phyloP scores from a whole-genome alignment of 2,888 invertebrate species.

The Ophioninae sp. region DNA sequence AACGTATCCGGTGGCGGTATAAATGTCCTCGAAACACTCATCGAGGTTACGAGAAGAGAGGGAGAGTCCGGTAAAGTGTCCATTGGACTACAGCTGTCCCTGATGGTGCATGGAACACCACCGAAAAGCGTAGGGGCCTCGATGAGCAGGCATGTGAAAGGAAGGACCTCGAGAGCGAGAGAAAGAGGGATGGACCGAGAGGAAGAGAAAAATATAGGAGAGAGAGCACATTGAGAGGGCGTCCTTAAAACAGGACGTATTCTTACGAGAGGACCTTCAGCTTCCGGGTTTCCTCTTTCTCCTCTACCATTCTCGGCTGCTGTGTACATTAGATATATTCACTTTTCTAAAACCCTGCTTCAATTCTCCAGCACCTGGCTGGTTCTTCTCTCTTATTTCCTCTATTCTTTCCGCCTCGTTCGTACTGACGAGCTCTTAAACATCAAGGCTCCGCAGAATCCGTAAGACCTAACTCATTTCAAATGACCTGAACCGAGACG shows the following conservation, averaged over 20 bases:
- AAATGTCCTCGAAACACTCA: slow-evolving; percentile 73
- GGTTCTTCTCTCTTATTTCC: slow-evolving; percentile 58
- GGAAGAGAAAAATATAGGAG: slow-evolving; percentile 44
- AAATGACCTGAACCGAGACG: slow-evolving; percentile 23
- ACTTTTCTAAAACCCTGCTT: slow-evolving; percentile 57
- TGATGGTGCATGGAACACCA: slow-evolving; percentile 52
- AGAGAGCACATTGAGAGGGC: slow-evolving; percentile 64
- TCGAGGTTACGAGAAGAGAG: slow-evolving; percentile 47
- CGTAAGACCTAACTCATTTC: slow-evolving; percentile 58
- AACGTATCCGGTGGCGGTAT: slow-evolving; percentile 51
- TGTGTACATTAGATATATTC: slow-evolving; percentile 73
- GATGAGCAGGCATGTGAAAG: slow-evolving; percentile 56
- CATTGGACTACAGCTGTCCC: slow-evolving; percentile 55
- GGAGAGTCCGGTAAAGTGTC: slow-evolving; percentile 20
- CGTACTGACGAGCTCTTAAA: slow-evolving; percentile 26
- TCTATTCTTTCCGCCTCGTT: slow-evolving; percentile 27
- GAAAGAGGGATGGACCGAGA: slow-evolving; percentile 25
- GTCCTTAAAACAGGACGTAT: slow-evolving; percentile 78
- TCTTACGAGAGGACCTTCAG: slow-evolving; percentile 72
- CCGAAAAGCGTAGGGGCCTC: slow-evolving; percentile 11
- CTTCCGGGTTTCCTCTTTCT: slow-evolving; percentile 76
- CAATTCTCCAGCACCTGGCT: slow-evolving; percentile 73
- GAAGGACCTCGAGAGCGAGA: slow-evolving; percentile 51
- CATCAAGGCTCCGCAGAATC: slow-evolving; percentile 28
- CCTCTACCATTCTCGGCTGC: slow-evolving; percentile 48